phyloP scores from a whole-genome alignment of 2,797 vertebrate genomes.

The Neopelma chrysocephalum region DNA sequence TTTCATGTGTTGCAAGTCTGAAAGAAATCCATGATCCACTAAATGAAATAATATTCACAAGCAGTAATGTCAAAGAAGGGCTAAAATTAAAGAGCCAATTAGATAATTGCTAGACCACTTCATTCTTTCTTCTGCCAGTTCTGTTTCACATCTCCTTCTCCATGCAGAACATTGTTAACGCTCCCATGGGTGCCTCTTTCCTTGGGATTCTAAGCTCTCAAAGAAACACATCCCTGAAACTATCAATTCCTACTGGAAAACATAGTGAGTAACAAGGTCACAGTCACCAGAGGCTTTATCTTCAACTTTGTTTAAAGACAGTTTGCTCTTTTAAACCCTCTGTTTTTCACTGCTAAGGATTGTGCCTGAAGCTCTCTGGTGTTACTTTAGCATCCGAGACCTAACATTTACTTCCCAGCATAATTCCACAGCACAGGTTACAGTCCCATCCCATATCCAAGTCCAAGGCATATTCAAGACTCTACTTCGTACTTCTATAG shows the following conservation, averaged over 20 bases:
- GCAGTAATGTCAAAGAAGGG: neutral
- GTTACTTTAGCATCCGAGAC: neutral
- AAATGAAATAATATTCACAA: neutral
- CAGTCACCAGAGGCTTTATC: neutral
- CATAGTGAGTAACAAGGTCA: neutral
- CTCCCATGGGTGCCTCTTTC: neutral
- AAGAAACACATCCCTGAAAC: neutral
- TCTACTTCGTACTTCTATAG: neutral
- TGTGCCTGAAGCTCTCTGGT: neutral
- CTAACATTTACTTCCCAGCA: neutral
- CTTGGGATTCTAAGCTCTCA: neutral
- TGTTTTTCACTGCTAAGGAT: neutral
- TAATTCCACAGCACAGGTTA: neutral
- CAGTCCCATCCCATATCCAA: neutral
- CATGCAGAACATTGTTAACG: neutral
- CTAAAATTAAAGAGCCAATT: neutral
- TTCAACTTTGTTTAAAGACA: neutral
- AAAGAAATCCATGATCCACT: neutral
- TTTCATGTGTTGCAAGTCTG: neutral
- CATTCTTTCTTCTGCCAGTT: neutral
- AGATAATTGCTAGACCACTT: neutral
- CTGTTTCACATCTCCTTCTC: neutral
- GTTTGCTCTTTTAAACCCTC: neutral
- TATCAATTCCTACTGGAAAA: neutral
- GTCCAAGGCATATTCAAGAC: neutral